Percentiles rank a stretch among this genome's conserved stretches.
These are phyloP conservation scores for Olivierus martensii DNA, from an alignment of 1,140 invertebrate species.

Conservation along the genomic window DNA sequence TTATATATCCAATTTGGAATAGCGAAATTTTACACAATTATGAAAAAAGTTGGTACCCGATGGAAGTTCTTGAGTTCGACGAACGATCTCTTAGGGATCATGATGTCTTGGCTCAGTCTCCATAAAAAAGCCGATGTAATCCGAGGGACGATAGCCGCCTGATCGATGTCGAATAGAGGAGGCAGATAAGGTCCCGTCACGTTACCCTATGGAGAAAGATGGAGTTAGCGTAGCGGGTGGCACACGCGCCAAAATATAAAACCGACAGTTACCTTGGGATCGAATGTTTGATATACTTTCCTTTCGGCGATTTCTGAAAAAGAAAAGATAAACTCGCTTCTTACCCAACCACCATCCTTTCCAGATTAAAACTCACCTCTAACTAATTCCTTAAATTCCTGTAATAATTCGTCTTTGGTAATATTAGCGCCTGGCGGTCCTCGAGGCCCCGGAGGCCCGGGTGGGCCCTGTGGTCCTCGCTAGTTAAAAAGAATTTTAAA, in stretches of 20 bases:
- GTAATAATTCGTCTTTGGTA: conserved; percentile 9
- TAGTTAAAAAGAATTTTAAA: too few relatives aligned
- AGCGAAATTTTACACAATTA: too few relatives aligned
- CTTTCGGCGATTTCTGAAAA: neutral
- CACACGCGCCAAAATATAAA: neutral
- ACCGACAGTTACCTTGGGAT: neutral
- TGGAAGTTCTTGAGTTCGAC: conserved; percentile 2
- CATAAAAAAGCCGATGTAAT: conserved; percentile 5
- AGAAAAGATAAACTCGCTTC: neutral
- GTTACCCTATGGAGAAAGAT: neutral
- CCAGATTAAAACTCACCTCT: neutral
- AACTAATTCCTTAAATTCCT: conserved; percentile 1
- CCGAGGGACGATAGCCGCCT: neutral
- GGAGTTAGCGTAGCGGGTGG: neutral
- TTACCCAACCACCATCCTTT: too few relatives aligned
- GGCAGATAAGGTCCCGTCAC: neutral
- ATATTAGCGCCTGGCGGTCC: conserved; percentile 10
- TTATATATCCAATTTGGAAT: too few relatives aligned
- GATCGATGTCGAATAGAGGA: neutral
- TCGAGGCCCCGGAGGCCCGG: conserved; percentile 5
- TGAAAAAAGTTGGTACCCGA: neutral
- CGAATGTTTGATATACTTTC: neutral
- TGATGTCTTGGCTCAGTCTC: neutral
- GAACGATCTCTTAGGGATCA: neutral
- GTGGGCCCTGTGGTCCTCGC: conserved; percentile 6